A percentile compares a stretch with the other conserved stretches of the same genome.
These are phyloP conservation scores for Seira musarum DNA, from an alignment of 2,888 invertebrate species.

Conservation along the genomic window DNA sequence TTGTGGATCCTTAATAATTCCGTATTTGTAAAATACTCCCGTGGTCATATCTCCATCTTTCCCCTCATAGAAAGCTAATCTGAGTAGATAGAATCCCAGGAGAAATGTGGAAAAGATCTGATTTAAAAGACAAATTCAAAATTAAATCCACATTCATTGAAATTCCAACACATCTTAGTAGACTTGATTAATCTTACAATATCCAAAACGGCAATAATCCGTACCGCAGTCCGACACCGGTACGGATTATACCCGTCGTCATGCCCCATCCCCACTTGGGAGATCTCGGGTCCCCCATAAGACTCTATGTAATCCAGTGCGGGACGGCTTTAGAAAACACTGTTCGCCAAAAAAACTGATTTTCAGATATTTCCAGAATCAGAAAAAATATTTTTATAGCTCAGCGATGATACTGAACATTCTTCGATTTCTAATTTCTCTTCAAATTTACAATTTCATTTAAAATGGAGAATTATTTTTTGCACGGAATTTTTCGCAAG, in stretches of 20 bases:
- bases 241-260: slow-evolving; percentile 60
- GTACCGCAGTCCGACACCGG: slow-evolving; percentile 55
- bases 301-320: slow-evolving; percentile 54
- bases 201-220: slow-evolving; percentile 61
- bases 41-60: slow-evolving; percentile 65
- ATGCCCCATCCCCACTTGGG: slow-evolving; percentile 59
- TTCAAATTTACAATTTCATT: too few species aligned
- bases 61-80: slow-evolving; percentile 65
- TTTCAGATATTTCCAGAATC: too few species aligned
- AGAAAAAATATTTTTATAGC: too few species aligned
- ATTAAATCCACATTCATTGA: too few species aligned
- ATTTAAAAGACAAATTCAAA: slow-evolving; percentile 5
- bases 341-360: neutral
- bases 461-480: neutral
- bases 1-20: slow-evolving; percentile 59
- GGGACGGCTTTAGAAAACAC: slow-evolving; percentile 14
- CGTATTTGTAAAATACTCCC: slow-evolving; percentile 63
- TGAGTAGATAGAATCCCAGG: slow-evolving; percentile 60
- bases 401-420: too few species aligned
- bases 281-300: slow-evolving; percentile 58
- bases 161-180: neutral
- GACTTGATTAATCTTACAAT: slow-evolving; percentile 53
- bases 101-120: slow-evolving; percentile 62
- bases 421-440: too few species aligned
- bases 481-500: neutral